Percentiles rank a stretch among this genome's conserved stretches.
Evolutionary conservation across 1,140 invertebrate species (phyloP).

Genomic region (Eubasilissa regina): DNA sequence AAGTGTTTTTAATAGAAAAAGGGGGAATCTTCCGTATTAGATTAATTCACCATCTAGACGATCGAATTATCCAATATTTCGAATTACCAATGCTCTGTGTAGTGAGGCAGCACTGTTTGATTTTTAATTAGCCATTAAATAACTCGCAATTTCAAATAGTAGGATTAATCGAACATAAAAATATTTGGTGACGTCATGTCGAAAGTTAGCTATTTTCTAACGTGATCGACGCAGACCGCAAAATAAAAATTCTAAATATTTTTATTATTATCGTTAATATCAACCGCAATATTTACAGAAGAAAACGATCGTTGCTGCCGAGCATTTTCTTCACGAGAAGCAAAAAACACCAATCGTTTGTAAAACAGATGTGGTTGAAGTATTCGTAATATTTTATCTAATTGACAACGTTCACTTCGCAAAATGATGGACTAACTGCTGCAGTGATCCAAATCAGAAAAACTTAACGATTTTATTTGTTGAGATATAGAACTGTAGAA

Average conservation of each 20-base stretch:
- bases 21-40: too few species aligned
- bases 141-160: too few species aligned
- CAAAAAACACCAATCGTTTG: conserved; percentile 24
- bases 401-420: conserved; percentile 17
- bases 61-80: too few species aligned
- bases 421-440: neutral
- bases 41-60: too few species aligned
- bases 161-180: too few species aligned
- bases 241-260: conserved; percentile 38
- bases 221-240: conserved; percentile 4
- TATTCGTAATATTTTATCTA: conserved; percentile 26
- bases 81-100: too few species aligned
- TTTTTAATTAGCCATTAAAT: too few species aligned
- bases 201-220: conserved; percentile 14
- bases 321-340: conserved; percentile 19
- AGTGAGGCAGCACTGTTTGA: too few species aligned
- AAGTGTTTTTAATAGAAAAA: too few species aligned
- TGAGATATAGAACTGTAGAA: too few species aligned
- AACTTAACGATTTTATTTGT: too few species aligned
- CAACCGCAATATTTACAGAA: conserved; percentile 23
- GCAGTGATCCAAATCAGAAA: neutral
- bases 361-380: conserved; percentile 21
- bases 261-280: neutral
- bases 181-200: neutral
- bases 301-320: neutral